These are phyloP conservation scores for Oikopleura vanhoeffeni DNA, from an alignment of 23 tunicate species.

Conservation along the genomic window DNA sequence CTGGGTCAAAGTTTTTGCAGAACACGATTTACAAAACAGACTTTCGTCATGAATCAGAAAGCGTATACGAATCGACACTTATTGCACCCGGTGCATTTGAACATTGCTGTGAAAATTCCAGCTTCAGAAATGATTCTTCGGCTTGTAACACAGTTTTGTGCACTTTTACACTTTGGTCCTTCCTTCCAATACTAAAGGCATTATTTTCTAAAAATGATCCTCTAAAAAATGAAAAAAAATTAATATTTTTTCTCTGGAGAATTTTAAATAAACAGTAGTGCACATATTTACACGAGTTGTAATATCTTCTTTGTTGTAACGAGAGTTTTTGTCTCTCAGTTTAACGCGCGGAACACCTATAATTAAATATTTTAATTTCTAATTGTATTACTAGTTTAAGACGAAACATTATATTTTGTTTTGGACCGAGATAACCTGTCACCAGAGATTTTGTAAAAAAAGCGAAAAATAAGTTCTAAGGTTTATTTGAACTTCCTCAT, in stretches of 20 bases:
- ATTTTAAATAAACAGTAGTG: not conserved
- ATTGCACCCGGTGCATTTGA: not conserved
- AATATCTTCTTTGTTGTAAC: no score
- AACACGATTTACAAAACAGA: conserved; percentile 4
- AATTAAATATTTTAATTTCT: no score
- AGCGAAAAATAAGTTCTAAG: no score
- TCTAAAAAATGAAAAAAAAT: not conserved
- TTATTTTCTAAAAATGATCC: not conserved
- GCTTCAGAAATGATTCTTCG: conserved; percentile 5
- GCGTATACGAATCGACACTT: not conserved
- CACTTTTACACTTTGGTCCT: not conserved
- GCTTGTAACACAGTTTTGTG: not conserved
- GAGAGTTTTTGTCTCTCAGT: no score
- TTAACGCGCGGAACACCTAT: no score
- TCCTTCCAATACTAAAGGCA: not conserved
- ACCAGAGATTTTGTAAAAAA: no score
- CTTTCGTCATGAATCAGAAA: not conserved
- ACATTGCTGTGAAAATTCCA: not conserved
- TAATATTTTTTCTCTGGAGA: not conserved
- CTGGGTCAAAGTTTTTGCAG: not conserved
- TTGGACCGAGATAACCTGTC: no score
- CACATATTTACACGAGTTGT: no score
- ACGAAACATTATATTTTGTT: no score
- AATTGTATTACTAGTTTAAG: no score
- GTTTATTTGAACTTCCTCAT: no score